Evolutionary conservation across 1,140 invertebrate genomes (phyloP).

Genomic region (Geopemphigus sp.): DNA sequence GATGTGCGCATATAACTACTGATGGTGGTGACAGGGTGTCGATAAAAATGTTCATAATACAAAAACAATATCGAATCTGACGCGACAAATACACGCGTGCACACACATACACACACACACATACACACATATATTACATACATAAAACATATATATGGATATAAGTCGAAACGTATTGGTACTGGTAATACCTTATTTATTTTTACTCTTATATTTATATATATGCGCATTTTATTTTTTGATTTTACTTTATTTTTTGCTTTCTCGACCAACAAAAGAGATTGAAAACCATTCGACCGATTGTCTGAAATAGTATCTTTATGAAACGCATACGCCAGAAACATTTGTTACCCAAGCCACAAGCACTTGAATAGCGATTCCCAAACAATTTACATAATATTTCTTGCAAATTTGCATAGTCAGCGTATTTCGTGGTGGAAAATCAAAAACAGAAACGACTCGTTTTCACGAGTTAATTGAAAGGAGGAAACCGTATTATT

Average conservation of each 20-base stretch:
- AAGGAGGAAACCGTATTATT: background rate
- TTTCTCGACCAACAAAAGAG: constrained; percentile 8
- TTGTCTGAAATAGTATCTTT: constrained; percentile 35
- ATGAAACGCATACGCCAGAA: background rate
- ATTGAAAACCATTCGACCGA: constrained; percentile 17
- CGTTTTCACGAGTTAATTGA: constrained; percentile 47
- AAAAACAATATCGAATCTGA: constrained; percentile 45
- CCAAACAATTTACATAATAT: constrained; percentile 47
- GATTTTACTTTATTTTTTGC: no score
- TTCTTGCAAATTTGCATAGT: constrained; percentile 23
- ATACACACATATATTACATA: background rate
- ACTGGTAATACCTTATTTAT: constrained; percentile 7
- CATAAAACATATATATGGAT: background rate
- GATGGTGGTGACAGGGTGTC: background rate
- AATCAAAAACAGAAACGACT: constrained; percentile 40
- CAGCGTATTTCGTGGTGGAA: background rate
- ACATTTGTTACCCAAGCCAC: background rate
- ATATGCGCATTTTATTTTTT: no score
- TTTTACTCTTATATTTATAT: background rate
- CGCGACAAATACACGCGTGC: background rate
- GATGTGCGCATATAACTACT: background rate
- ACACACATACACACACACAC: background rate
- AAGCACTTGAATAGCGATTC: constrained; percentile 16
- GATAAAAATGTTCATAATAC: constrained; percentile 37
- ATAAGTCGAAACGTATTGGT: background rate